Evolutionary conservation across 2,888 invertebrate species (phyloP), one percentile per base, ranked within the genome.

Genomic region (Xestia xanthographa): DNA sequence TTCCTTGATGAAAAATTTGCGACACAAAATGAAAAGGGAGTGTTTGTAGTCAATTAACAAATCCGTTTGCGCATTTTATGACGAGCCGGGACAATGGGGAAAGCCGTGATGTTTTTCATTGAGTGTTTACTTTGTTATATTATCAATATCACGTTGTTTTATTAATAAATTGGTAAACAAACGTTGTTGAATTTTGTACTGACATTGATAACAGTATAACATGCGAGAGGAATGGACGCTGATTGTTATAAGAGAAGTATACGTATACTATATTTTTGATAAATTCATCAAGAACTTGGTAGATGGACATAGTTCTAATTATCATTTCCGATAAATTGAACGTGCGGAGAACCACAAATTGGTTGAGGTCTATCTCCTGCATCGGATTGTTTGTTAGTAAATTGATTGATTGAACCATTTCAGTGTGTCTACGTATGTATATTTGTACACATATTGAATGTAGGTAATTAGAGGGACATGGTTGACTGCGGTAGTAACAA

Each of bases 11-110:
- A 88, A 90, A 90, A 89, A 87, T 88, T 88, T 82, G 79, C 78
- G 83, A 86, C 86, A 85, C 84, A 85, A 85, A 90, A 89, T 83
- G 80, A 80, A 79, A 80, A 81, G 79, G 66, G 75, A 85, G 82
- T 88, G 86, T 89, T 90, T 89, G 88, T 87, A 77, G 83, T 87
- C 88, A 91, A 90, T 91, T 90, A 91, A 88, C 89, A 87, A 90
- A 90, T 88, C 88, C 86, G 80, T 89, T 90, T 88, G 85, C 82
- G 79, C 86, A 84, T 90, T 91, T 91, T 84, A 87, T 86, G 86
- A 79, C 76, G 60, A 66, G 66, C 66, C 62, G 60, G 79, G 78
- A 78, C 84, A 82, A 88, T 85, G 74, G 71, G 68, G 72, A 56
- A 70, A 69, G 78, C 85, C 67, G 72, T 62, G 29, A 70, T 80